These are phyloP conservation scores for Neoniphon sammara DNA, from an alignment of 2,797 vertebrate genomes.

Conservation along the genomic window DNA sequence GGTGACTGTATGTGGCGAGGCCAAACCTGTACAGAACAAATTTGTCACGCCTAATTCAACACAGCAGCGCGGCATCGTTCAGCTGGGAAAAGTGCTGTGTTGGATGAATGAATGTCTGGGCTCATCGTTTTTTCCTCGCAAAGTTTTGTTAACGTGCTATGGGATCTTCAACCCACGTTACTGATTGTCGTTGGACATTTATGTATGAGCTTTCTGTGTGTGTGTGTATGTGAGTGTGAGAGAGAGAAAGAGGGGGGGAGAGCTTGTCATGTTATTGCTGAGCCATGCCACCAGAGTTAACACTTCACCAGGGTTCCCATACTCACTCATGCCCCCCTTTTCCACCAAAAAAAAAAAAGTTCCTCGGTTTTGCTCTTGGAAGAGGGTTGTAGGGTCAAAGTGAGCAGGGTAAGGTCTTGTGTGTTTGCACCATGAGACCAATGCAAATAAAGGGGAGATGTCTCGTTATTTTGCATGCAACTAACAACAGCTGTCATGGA, in stretches of 20 bases:
- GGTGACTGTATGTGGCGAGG: constrained; percentile 11
- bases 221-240: constrained; percentile 12
- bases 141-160: constrained; percentile 4
- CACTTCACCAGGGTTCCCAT: too few relatives aligned
- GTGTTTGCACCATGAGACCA: too few relatives aligned
- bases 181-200: neutral
- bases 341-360: too few relatives aligned
- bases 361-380: too few relatives aligned
- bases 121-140: constrained; percentile 5
- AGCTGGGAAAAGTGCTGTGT: constrained; percentile 1
- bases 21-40: constrained; percentile 30
- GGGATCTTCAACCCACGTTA: constrained; percentile 6
- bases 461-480: too few relatives aligned
- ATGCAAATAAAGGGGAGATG: too few relatives aligned
- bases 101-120: neutral
- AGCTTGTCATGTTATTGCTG: neutral
- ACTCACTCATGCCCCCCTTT: too few relatives aligned
- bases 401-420: too few relatives aligned
- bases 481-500: too few relatives aligned
- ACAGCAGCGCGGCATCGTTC: constrained; percentile 5
- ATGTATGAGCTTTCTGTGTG: constrained; percentile 10
- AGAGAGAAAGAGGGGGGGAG: neutral
- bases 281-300: neutral
- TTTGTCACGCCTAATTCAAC: constrained; percentile 14
- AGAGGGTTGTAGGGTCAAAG: too few relatives aligned